Evolutionary conservation across 2,797 vertebrate species (phyloP).

Genomic region (Sebastes hopkinsi): DNA sequence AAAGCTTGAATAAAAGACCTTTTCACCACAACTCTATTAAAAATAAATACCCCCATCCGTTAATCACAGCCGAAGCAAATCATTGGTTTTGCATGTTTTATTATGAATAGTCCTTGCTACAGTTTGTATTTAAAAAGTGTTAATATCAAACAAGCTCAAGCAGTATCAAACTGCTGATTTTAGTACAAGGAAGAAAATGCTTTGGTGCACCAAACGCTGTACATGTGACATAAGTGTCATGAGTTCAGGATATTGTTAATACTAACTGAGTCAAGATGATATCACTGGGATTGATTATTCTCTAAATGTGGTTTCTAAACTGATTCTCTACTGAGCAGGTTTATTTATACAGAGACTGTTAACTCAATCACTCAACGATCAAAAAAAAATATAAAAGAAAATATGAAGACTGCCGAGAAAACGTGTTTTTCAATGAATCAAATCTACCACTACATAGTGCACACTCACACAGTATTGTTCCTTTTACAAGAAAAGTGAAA

Average conservation of each 20-base stretch:
- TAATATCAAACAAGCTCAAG: slow-evolving; percentile 47
- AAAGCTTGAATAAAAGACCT: slow-evolving; percentile 29
- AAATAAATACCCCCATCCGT: slow-evolving; percentile 17
- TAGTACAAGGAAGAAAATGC: not conserved
- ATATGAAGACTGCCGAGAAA: slow-evolving; percentile 18
- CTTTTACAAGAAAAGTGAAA: not conserved
- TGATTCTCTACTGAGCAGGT: not conserved
- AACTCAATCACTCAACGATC: slow-evolving; percentile 20
- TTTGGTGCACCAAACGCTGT: slow-evolving; percentile 19
- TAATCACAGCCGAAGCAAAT: slow-evolving; percentile 25
- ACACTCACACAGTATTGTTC: slow-evolving; percentile 43
- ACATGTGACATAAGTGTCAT: not conserved
- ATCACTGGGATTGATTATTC: not conserved
- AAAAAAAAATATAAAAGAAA: slow-evolving; percentile 2
- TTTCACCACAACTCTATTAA: not conserved
- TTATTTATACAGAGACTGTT: slow-evolving; percentile 11
- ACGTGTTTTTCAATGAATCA: slow-evolving; percentile 5
- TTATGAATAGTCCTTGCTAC: slow-evolving; percentile 56
- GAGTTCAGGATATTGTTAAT: slow-evolving; percentile 21
- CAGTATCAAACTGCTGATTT: slow-evolving; percentile 80
- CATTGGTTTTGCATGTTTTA: slow-evolving; percentile 53
- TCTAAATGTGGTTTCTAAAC: not conserved
- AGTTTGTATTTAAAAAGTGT: slow-evolving; percentile 40
- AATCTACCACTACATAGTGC: slow-evolving; percentile 41
- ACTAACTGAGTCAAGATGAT: slow-evolving; percentile 9